phyloP scores from a whole-genome alignment of 1,140 invertebrate genomes.

The Zelostemma sp. region DNA sequence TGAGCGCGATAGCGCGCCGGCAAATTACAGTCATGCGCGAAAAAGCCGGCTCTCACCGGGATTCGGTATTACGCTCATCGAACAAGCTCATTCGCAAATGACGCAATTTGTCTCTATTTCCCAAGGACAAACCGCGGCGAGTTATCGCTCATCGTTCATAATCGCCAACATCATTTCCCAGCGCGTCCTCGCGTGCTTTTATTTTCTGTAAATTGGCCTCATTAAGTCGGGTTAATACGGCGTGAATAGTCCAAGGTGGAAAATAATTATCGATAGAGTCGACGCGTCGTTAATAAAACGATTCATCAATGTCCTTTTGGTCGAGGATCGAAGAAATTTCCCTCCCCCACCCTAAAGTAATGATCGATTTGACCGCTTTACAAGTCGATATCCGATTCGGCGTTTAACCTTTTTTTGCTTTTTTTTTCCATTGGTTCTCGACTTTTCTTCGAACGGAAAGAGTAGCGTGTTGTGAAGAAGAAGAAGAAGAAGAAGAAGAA shows the following conservation, averaged over 20 bases:
- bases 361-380: not conserved
- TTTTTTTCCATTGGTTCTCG: too few relatives aligned
- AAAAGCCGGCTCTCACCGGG: too few relatives aligned
- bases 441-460: too few relatives aligned
- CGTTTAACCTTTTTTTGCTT: too few relatives aligned
- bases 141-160: not conserved
- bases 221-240: not conserved
- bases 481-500: too few relatives aligned
- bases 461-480: too few relatives aligned
- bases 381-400: not conserved
- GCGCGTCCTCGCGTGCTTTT: not conserved
- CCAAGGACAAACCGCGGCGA: not conserved
- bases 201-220: not conserved
- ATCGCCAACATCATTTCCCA: not conserved
- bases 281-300: conserved; percentile 2
- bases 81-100: conserved; percentile 4
- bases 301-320: not conserved
- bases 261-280: not conserved
- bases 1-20: not conserved
- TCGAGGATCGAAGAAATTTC: not conserved
- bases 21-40: not conserved
- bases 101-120: conserved; percentile 1
- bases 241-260: not conserved
- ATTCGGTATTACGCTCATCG: not conserved
- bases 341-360: not conserved